Evolutionary conservation across 2,113 vertebrate genomes (phyloP).

Genomic region (Dicentrarchus labrax): DNA sequence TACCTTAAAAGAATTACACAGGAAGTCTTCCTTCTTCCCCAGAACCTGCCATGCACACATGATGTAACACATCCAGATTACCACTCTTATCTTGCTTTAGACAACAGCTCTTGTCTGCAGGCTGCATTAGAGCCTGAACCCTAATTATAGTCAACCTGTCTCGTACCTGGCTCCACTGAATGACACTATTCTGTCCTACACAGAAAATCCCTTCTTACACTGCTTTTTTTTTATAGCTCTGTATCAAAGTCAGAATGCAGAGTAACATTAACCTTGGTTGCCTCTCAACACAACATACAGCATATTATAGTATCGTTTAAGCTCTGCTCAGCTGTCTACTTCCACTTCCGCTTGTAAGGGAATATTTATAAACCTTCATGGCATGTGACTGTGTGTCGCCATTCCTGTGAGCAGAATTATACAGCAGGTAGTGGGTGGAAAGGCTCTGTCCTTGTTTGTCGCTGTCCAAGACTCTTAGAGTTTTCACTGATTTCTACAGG

Average conservation of each 20-base stretch:
- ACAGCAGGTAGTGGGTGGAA: neutral
- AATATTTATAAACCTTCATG: neutral
- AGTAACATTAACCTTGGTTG: neutral
- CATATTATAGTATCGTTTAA: neutral
- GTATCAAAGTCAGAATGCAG: neutral
- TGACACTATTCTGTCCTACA: slow-evolving; percentile 2
- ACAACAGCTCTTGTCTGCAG: slow-evolving; percentile 45
- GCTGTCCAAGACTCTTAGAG: neutral
- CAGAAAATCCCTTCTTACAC: slow-evolving; percentile 34
- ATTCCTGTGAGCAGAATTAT: neutral
- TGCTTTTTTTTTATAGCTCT: slow-evolving; percentile 27
- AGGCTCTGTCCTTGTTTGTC: neutral
- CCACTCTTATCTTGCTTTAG: slow-evolving; percentile 60
- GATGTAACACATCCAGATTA: slow-evolving; percentile 68
- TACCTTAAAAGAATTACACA: slow-evolving; percentile 16
- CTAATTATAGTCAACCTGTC: slow-evolving; percentile 55
- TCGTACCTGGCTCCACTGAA: slow-evolving; percentile 3
- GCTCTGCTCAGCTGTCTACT: neutral
- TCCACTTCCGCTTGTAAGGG: neutral
- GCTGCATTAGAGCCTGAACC: slow-evolving; percentile 31
- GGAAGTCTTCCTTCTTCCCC: slow-evolving; percentile 4
- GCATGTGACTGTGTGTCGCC: neutral
- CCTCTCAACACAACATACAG: neutral
- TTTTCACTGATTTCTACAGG: neutral
- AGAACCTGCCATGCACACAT: slow-evolving; percentile 9